These are phyloP conservation scores for Spilarctia lutea DNA, from an alignment of 2,888 invertebrate genomes.

Conservation along the genomic window DNA sequence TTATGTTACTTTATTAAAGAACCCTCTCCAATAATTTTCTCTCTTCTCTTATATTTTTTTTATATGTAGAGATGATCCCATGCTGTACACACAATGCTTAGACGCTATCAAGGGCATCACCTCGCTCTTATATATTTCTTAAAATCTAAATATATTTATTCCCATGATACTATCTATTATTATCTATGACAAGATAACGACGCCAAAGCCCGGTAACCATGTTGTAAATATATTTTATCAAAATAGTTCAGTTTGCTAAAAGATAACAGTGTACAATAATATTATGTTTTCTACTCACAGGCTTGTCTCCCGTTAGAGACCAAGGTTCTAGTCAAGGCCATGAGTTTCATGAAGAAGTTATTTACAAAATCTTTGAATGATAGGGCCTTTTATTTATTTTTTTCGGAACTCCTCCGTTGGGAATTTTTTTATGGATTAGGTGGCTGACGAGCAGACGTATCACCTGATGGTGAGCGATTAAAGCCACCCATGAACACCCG, in stretches of 20 bases:
- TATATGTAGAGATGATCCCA: background rate
- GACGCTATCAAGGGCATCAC: background rate
- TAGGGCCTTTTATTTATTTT: no score
- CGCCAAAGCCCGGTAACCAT: background rate
- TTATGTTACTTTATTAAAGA: no score
- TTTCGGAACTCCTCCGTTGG: no score
- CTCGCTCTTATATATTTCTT: background rate
- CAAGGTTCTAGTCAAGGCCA: background rate
- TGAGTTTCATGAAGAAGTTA: background rate
- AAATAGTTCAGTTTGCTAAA: constrained; percentile 12
- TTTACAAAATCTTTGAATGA: background rate
- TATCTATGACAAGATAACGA: constrained; percentile 11
- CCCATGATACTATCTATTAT: background rate
- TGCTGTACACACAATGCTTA: background rate
- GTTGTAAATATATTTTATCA: constrained; percentile 9
- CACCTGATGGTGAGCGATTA: no score
- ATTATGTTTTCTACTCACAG: background rate
- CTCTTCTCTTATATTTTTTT: no score
- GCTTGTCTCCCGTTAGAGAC: background rate
- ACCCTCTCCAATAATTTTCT: no score
- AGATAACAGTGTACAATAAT: constrained; percentile 12
- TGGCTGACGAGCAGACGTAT: no score
- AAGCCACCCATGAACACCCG: no score
- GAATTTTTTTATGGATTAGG: no score
- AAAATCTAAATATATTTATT: background rate